Conservation (phyloP, 64 coral and sea anemone species). For the Montipora capricornis region DNA sequence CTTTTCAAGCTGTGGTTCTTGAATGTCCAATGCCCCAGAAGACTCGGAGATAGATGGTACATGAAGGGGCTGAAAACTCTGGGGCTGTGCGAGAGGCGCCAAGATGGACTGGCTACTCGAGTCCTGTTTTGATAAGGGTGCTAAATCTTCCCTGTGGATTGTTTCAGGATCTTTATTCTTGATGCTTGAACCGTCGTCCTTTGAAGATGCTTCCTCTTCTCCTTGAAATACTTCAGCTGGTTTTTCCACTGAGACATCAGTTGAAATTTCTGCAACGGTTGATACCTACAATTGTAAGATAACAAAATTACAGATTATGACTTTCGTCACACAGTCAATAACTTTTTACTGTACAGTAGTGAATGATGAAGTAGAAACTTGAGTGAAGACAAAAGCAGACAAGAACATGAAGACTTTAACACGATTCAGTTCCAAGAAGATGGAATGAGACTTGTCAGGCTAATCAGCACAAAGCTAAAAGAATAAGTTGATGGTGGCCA, state of each 20-base stretch:
- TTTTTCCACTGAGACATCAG: not conserved
- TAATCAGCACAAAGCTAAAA: no score
- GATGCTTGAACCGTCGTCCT: not conserved
- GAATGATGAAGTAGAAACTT: no score
- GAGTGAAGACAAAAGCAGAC: no score
- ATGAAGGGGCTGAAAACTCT: not conserved
- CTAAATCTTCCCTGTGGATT: not conserved
- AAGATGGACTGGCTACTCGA: constrained; percentile 60
- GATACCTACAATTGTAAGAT: not conserved
- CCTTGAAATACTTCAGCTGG: not conserved
- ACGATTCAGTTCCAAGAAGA: no score
- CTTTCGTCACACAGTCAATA: no score
- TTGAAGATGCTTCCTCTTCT: constrained; percentile 5
- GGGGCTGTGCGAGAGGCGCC: not conserved
- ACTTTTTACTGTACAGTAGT: no score
- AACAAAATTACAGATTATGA: no score
- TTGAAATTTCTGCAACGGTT: not conserved
- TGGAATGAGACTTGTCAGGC: no score
- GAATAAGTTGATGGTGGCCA: no score
- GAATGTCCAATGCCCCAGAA: not conserved
- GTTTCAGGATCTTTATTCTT: not conserved
- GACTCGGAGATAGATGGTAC: not conserved
- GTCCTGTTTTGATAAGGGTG: constrained; percentile 47
- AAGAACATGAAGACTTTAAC: no score
- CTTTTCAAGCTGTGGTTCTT: not conserved